These are phyloP conservation scores for Agrochola lota DNA, from an alignment of 2,888 invertebrate genomes.

Conservation along the genomic window DNA sequence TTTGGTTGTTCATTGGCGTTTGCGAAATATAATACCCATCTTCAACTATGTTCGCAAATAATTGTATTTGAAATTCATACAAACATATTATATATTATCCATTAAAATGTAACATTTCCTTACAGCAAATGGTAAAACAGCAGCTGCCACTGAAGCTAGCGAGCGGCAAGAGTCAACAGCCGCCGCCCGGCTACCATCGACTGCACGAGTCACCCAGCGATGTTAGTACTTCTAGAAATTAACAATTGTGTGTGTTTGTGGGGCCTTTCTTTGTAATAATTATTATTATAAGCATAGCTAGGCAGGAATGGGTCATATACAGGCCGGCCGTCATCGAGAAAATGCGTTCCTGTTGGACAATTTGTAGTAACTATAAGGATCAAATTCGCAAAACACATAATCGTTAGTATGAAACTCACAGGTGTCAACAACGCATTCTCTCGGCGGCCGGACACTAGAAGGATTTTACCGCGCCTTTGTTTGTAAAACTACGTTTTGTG, in stretches of 20 bases:
- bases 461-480: neutral
- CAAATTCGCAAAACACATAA: too few relatives aligned
- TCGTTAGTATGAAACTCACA: too few relatives aligned
- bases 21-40: neutral
- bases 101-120: constrained; percentile 12
- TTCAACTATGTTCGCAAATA: neutral
- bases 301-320: neutral
- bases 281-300: neutral
- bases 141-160: constrained; percentile 97
- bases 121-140: constrained; percentile 93
- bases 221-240: constrained; percentile 70
- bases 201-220: constrained; percentile 87
- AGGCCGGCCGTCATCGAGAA: too few relatives aligned
- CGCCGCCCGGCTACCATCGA: constrained; percentile 86
- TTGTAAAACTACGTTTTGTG: neutral
- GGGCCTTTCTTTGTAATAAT: neutral
- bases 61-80: neutral
- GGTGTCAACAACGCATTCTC: too few relatives aligned
- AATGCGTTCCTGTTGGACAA: too few relatives aligned
- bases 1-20: too few relatives aligned
- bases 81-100: neutral
- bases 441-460: neutral
- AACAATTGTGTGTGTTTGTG: neutral
- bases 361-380: too few relatives aligned
- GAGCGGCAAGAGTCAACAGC: constrained; percentile 87